Evolutionary conservation across 2,113 vertebrate species (phyloP).

Genomic region (Piaya cayana): DNA sequence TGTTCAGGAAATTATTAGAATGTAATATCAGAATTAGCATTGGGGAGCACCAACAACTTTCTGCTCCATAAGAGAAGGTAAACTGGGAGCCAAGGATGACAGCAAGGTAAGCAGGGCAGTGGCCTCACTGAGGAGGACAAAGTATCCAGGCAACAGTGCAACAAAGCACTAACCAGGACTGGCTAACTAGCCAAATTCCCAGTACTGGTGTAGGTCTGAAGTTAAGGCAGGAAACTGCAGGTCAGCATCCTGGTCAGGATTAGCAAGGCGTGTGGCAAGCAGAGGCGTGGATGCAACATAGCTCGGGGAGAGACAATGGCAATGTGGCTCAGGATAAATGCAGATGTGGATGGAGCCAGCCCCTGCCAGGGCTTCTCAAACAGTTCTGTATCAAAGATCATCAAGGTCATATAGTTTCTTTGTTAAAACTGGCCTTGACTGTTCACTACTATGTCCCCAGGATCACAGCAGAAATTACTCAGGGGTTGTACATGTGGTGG

Average conservation of each 20-base stretch:
- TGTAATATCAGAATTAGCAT: background rate
- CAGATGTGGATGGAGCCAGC: background rate
- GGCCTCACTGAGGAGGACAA: background rate
- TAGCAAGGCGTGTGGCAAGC: background rate
- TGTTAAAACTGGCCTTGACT: background rate
- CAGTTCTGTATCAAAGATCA: background rate
- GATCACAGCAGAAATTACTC: background rate
- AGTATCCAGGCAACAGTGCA: background rate
- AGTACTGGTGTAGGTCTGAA: background rate
- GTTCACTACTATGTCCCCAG: background rate
- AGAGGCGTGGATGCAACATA: fast-evolving
- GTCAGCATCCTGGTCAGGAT: too few species aligned
- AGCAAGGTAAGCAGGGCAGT: background rate
- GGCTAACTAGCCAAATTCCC: background rate
- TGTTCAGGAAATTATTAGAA: background rate
- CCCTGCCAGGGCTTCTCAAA: background rate
- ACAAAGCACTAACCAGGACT: background rate
- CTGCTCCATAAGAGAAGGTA: background rate
- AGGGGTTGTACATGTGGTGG: background rate
- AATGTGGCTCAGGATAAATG: fast-evolving
- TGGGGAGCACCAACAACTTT: background rate
- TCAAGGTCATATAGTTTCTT: background rate
- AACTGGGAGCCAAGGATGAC: background rate
- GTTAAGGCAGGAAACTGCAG: background rate
- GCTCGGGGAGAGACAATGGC: background rate